Evolutionary conservation across 2,113 vertebrate genomes (phyloP).

Genomic region (Scatophagus argus): DNA sequence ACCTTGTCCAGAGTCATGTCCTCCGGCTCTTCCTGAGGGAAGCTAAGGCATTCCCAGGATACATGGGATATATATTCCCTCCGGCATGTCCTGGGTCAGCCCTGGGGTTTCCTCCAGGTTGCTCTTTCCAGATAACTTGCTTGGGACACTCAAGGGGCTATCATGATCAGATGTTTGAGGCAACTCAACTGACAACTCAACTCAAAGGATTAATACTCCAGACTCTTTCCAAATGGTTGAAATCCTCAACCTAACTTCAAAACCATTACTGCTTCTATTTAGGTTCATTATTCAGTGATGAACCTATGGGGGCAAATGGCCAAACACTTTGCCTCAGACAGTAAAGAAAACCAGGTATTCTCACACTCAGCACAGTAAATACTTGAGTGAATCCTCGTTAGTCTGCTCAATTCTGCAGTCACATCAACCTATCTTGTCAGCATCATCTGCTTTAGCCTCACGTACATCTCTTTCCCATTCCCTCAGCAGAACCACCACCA

Average conservation of each 20-base stretch:
- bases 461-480: slow-evolving; percentile 6
- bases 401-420: slow-evolving; percentile 6
- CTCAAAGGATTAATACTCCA: too few relatives aligned
- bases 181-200: background rate
- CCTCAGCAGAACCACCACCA: slow-evolving; percentile 1
- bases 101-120: slow-evolving; percentile 2
- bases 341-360: background rate
- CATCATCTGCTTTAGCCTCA: background rate
- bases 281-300: background rate
- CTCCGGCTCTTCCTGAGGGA: slow-evolving; percentile 4
- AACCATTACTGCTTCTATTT: background rate
- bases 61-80: slow-evolving; percentile 10
- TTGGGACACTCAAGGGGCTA: too few relatives aligned
- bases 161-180: background rate
- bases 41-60: background rate
- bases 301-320: background rate
- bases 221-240: background rate
- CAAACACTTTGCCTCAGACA: too few relatives aligned
- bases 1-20: background rate
- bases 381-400: background rate
- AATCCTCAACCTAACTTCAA: background rate
- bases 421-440: background rate
- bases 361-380: background rate
- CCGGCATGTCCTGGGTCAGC: background rate
- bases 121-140: background rate